Evolutionary conservation across 2,797 vertebrate species (phyloP), one percentile per base, ranked within the genome.

Genomic region (Mionectes olivaceus): DNA sequence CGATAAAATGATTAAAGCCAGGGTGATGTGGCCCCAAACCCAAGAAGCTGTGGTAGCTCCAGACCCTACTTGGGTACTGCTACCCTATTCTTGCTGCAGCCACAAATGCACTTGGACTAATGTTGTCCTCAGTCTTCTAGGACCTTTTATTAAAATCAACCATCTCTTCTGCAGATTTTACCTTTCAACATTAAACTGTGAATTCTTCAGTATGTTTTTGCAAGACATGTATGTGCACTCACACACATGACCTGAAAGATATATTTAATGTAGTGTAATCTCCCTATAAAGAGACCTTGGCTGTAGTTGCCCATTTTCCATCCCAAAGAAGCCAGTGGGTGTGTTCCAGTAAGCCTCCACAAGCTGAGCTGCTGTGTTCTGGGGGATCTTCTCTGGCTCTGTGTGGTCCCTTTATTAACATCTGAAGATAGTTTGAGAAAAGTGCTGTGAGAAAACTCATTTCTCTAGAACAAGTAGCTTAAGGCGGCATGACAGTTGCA

Each of bases 1-100:
- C 17, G 11, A 52, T 32, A 53, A 78, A 56, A 13, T 35, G 64
- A 32, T 53, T 49, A 64, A 74, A 67, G 21, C 16, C 3, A 2
- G 30, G 15, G 6, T 2, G 0, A 7, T 0, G 0, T 2, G 1
- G 11, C 32, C 1, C 3, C 13, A 10, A 19, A 2, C 16, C 9
- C 2, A 4, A 32, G 39, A 73, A 77, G 25, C n/a, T 2, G 0
- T 19, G 28, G 13, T 23, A 23, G 39, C 41, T 63, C 53, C 4
- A 0, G 27, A 46, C 7, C 15, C 23, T 12, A 10, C 43, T 64
- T 0, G 4, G 13, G 35, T n/a, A 33, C 27, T 4, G 4, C 33
- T 53, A 30, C 33, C 44, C 13, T 49, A 2, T 32, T 68, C 39
- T 64, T 39, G 12, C 25, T 19, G 5, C 12, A 67, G 39, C n/a